Evolutionary conservation across 2,888 invertebrate species (phyloP), one percentile per base, ranked within the genome.

Genomic region (Epistrophella euchroma): DNA sequence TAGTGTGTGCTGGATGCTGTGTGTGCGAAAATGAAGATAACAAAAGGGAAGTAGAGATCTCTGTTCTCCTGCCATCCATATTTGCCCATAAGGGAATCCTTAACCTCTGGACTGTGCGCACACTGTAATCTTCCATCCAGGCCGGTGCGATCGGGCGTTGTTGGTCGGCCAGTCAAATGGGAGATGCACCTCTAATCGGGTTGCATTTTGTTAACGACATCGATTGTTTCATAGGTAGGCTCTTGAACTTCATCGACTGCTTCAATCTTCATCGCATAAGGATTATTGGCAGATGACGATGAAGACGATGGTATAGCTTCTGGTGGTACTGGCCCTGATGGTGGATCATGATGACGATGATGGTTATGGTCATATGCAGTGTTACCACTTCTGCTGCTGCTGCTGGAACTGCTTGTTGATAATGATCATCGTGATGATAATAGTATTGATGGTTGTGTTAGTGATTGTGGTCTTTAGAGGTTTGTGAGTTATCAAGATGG

Each of bases 161-260:
- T 2, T 9, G 32, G 5, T 13, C 11, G n/a, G 11, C 68, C 58
- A 47, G 11, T 58, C 58, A 47, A 58, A 58, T 52, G 66, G 32
- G 72, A 56, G 50, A 58, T 72, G 50, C 40, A 37, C 58, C 66
- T 60, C 77, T 86, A 78, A 86, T 86, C 86, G 73, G 74, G 86
- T 71, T 86, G 82, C 77, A 82, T 86, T 86, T 82, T 86, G 86
- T 82, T 86, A 86, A 82, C 77, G 82, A 86, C 82, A 86, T 86
- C 82, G 86, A 86, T 86, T 86, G 77, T 62, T 71, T 52, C 64
- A 17, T 22, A 19, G 47, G 40, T 64, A 35, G 17, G 17, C 52
- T 50, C 7, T 47, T 17, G 13, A 47, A 37, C 72, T 74, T 79
- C 74, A 72, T 52, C 58, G 55, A 71, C 52, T 52, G 56, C 50